Evolutionary conservation across 2,797 vertebrate species (phyloP).

Genomic region (Apogon hyalosoma): DNA sequence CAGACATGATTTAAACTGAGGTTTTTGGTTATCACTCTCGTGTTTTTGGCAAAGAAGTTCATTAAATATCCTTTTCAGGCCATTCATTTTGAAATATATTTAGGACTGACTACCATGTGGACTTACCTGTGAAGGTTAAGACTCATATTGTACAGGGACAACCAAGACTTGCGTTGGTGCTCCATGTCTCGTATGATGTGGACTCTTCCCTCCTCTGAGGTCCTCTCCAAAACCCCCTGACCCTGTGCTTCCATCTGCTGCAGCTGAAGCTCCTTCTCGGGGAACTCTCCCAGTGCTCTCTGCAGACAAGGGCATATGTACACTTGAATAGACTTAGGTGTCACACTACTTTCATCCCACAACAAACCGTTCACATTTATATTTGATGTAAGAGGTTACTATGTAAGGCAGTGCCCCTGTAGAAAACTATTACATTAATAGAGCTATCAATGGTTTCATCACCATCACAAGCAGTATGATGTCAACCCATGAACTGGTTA

Average conservation of each 20-base stretch:
- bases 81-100: too few relatives aligned
- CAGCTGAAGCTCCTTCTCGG: conserved; percentile 90
- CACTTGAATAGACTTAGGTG: background rate
- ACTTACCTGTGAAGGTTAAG: conserved; percentile 80
- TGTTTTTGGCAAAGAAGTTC: background rate
- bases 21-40: background rate
- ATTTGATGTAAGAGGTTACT: too few relatives aligned
- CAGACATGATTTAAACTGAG: background rate
- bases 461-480: too few relatives aligned
- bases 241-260: conserved; percentile 85
- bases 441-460: too few relatives aligned
- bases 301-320: conserved; percentile 51
- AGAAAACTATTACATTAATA: too few relatives aligned
- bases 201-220: conserved; percentile 87
- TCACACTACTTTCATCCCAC: background rate
- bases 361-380: background rate
- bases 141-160: conserved; percentile 78
- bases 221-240: conserved; percentile 82
- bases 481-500: too few relatives aligned
- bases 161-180: conserved; percentile 84
- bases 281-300: conserved; percentile 88
- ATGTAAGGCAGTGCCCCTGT: too few relatives aligned
- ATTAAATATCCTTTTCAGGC: background rate
- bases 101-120: too few relatives aligned
- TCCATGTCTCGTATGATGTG: conserved; percentile 84